Evolutionary conservation across 2,797 vertebrate species (phyloP).

Genomic region (Betta splendens): DNA sequence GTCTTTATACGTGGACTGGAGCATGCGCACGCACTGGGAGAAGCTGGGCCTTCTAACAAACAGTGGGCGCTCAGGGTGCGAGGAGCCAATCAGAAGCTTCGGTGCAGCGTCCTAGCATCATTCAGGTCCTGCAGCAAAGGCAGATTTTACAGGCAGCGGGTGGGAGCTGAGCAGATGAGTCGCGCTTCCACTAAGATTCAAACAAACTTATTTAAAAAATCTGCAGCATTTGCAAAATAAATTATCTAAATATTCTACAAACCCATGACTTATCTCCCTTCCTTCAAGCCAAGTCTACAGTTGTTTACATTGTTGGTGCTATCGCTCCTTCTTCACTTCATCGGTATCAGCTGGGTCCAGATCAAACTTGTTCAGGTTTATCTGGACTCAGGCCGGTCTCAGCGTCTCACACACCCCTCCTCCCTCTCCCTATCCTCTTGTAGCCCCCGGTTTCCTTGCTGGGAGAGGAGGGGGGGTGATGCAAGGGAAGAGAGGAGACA

Average conservation of each 20-base stretch:
- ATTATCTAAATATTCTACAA: neutral
- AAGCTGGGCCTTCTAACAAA: too few relatives aligned
- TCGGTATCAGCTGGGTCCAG: slow-evolving; percentile 30
- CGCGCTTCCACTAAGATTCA: too few relatives aligned
- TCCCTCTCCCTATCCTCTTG: slow-evolving; percentile 59
- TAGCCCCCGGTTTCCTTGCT: slow-evolving; percentile 64
- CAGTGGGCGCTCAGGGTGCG: too few relatives aligned
- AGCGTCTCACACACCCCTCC: neutral
- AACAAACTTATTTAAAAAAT: too few relatives aligned
- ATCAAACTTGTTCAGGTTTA: slow-evolving; percentile 37
- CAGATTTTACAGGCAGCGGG: too few relatives aligned
- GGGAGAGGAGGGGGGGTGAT: slow-evolving; percentile 58
- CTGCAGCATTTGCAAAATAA: too few relatives aligned
- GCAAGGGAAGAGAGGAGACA: slow-evolving; percentile 81
- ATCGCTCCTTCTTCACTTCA: slow-evolving; percentile 38
- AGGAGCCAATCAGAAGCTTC: too few relatives aligned
- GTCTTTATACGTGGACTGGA: too few relatives aligned
- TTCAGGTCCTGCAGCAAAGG: too few relatives aligned
- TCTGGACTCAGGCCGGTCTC: slow-evolving; percentile 39
- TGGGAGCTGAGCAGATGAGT: too few relatives aligned
- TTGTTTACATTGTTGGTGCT: slow-evolving; percentile 16
- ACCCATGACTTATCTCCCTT: slow-evolving; percentile 2
- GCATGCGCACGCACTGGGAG: too few relatives aligned
- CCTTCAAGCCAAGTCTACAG: neutral
- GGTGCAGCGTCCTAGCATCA: too few relatives aligned